A percentile compares a stretch with the other conserved stretches of the same genome.
These are phyloP conservation scores for Montipora cactus DNA, from an alignment of 64 coral and sea anemone species.

Conservation along the genomic window DNA sequence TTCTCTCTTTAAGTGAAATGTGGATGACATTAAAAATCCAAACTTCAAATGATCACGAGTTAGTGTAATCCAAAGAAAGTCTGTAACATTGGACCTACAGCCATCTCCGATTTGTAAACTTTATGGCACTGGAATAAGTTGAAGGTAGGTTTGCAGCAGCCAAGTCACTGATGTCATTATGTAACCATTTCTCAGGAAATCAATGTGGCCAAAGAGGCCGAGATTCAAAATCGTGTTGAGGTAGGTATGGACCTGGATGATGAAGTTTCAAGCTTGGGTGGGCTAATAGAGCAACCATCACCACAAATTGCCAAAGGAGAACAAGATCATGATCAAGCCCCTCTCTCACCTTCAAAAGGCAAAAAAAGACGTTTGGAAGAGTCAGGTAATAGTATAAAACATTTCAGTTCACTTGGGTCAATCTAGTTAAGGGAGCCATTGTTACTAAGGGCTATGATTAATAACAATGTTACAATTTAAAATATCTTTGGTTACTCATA, in stretches of 20 bases:
- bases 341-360: background rate
- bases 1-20: too few species aligned
- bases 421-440: background rate
- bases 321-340: constrained; percentile 1
- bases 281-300: constrained; percentile 49
- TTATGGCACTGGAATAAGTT: background rate
- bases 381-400: background rate
- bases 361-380: constrained; percentile 34
- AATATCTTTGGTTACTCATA: too few species aligned
- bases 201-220: constrained; percentile 81
- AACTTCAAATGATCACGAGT: too few species aligned
- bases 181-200: constrained; percentile 76
- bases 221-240: constrained; percentile 82
- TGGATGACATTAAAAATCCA: too few species aligned
- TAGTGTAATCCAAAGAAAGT: too few species aligned
- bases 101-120: background rate
- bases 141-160: constrained; percentile 11
- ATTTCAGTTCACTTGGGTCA: background rate
- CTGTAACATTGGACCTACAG: background rate
- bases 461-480: too few species aligned
- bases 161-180: constrained; percentile 11
- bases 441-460: too few species aligned
- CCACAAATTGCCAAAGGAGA: background rate
- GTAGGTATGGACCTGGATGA: constrained; percentile 99
- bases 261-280: constrained; percentile 54